phyloP scores from a whole-genome alignment of 2,797 vertebrate species.

The Myripristis jacobus region DNA sequence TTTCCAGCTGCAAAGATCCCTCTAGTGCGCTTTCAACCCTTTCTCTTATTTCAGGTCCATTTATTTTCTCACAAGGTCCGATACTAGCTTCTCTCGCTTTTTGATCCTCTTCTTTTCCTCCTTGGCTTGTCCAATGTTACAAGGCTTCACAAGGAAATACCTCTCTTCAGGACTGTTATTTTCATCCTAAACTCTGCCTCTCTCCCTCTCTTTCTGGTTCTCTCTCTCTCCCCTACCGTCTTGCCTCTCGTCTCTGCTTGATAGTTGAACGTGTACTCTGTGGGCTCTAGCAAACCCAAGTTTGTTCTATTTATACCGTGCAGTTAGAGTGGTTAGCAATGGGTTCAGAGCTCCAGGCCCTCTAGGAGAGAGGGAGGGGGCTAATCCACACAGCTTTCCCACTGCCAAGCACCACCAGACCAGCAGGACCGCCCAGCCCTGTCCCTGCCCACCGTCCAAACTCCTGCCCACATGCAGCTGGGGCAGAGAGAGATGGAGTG shows the following conservation, averaged over 20 bases:
- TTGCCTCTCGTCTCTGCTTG: slow-evolving; percentile 41
- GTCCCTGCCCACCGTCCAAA: slow-evolving; percentile 49
- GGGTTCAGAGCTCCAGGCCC: slow-evolving; percentile 57
- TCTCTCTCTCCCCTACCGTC: slow-evolving; percentile 6
- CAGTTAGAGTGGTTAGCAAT: slow-evolving; percentile 66
- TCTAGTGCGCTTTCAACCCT: slow-evolving; percentile 45
- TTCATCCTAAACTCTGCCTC: slow-evolving; percentile 30
- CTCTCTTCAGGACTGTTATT: slow-evolving; percentile 42
- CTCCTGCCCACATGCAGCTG: slow-evolving; percentile 65
- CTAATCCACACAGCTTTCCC: slow-evolving; percentile 54
- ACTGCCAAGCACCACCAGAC: slow-evolving; percentile 33
- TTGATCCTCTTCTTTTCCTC: slow-evolving; percentile 11
- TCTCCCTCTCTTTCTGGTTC: neutral
- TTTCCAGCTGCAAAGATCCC: slow-evolving; percentile 60
- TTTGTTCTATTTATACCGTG: slow-evolving; percentile 75
- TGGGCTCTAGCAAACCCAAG: slow-evolving; percentile 66
- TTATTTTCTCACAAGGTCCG: slow-evolving; percentile 39
- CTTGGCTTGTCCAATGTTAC: neutral
- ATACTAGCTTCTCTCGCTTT: slow-evolving; percentile 26
- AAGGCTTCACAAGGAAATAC: slow-evolving; percentile 40
- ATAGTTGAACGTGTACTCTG: slow-evolving; percentile 55
- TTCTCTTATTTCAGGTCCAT: slow-evolving; percentile 52
- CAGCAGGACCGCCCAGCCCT: slow-evolving; percentile 47
- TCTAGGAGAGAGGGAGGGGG: slow-evolving; percentile 50
- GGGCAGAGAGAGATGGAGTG: slow-evolving; percentile 47